A percentile compares a stretch with the other conserved stretches of the same genome.
Conservation (phyloP, 2,888 invertebrate species). For the Apotomis capreana region DNA sequence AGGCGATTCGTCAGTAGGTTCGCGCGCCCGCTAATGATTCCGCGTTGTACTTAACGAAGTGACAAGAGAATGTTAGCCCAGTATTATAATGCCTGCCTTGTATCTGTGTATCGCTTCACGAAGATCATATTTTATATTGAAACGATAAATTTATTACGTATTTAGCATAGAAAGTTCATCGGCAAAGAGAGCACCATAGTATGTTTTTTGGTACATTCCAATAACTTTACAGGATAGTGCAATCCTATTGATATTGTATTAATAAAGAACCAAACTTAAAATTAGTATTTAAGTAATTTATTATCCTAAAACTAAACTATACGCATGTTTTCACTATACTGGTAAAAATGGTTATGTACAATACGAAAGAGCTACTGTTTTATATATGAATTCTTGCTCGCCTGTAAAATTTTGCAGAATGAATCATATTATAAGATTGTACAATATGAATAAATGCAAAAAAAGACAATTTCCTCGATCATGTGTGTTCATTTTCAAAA, state of each 20-base stretch:
- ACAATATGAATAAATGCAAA: slow-evolving; percentile 84
- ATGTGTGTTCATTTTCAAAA: slow-evolving; percentile 55
- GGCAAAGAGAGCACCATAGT: slow-evolving; percentile 79
- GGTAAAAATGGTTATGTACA: slow-evolving; percentile 83
- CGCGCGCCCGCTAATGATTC: slow-evolving; percentile 16
- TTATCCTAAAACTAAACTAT: slow-evolving; percentile 84
- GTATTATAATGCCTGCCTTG: slow-evolving; percentile 74
- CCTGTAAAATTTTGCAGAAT: slow-evolving; percentile 84
- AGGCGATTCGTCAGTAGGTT: not conserved
- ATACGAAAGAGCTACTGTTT: slow-evolving; percentile 83
- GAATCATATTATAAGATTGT: slow-evolving; percentile 84
- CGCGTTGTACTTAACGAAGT: slow-evolving; percentile 45
- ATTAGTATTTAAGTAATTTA: slow-evolving; percentile 84
- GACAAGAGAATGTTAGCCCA: slow-evolving; percentile 54
- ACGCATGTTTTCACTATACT: slow-evolving; percentile 85
- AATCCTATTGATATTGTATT: slow-evolving; percentile 83
- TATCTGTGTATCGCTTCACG: slow-evolving; percentile 75
- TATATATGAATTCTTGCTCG: slow-evolving; percentile 85
- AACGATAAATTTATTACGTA: slow-evolving; percentile 67
- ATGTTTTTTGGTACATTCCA: slow-evolving; percentile 78
- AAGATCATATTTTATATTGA: slow-evolving; percentile 72
- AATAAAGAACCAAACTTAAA: slow-evolving; percentile 84
- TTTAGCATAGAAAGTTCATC: slow-evolving; percentile 82
- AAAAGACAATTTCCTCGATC: slow-evolving; percentile 81
- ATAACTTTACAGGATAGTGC: slow-evolving; percentile 80